These are phyloP conservation scores for Neopelma chrysocephalum DNA, from an alignment of 2,797 vertebrate species.

Conservation along the genomic window DNA sequence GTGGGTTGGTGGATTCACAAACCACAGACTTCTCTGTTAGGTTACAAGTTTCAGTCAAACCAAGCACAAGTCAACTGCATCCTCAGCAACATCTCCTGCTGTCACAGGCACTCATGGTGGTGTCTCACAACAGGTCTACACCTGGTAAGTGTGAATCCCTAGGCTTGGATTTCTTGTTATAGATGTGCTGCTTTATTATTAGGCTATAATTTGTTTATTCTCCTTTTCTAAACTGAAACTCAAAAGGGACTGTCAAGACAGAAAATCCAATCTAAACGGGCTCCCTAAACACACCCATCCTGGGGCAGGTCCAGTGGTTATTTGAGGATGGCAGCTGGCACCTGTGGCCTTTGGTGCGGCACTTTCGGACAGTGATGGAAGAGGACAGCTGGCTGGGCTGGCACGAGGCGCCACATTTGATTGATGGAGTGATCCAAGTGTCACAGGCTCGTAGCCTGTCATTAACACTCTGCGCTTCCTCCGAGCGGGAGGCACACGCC, in stretches of 20 bases:
- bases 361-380: constrained; percentile 80
- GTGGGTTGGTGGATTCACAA: neutral
- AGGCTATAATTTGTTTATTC: constrained; percentile 66
- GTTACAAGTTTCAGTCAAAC: neutral
- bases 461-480: constrained; percentile 26
- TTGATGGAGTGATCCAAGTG: constrained; percentile 77
- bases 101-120: neutral
- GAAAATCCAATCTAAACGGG: constrained; percentile 34
- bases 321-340: constrained; percentile 74
- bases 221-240: constrained; percentile 23
- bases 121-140: neutral
- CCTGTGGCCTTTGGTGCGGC: constrained; percentile 58
- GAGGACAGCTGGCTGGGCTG: constrained; percentile 81
- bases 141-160: neutral
- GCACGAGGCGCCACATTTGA: constrained; percentile 77
- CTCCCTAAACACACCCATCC: constrained; percentile 40
- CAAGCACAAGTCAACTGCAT: neutral
- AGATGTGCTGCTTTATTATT: constrained; percentile 25
- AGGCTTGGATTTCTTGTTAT: neutral
- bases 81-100: neutral
- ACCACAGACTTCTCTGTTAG: neutral
- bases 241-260: constrained; percentile 39
- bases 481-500: neutral
- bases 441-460: constrained; percentile 52
- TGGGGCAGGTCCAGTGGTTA: constrained; percentile 67